Evolutionary conservation across 1,140 invertebrate genomes (phyloP).

Genomic region (Colletes latitarsis): DNA sequence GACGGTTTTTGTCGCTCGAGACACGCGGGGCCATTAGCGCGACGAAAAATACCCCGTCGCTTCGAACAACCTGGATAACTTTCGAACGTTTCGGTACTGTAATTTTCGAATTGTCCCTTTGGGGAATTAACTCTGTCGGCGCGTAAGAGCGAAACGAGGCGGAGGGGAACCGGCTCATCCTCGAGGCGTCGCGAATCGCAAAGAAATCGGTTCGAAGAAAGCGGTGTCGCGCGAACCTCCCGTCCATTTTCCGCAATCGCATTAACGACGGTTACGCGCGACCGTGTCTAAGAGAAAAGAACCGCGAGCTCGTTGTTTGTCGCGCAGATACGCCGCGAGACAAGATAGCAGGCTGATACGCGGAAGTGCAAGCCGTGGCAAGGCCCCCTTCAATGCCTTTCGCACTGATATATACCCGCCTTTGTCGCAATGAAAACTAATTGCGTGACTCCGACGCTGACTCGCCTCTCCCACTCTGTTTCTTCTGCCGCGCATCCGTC

Average conservation of each 20-base stretch:
- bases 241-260: conserved; percentile 11
- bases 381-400: conserved; percentile 78
- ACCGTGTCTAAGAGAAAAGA: conserved; percentile 37
- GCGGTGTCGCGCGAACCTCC: background rate
- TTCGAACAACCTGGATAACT: no score
- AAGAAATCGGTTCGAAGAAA: background rate
- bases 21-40: background rate
- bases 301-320: conserved; percentile 60
- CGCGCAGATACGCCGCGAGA: conserved; percentile 67
- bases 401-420: conserved; percentile 67
- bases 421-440: conserved; percentile 66
- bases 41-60: background rate
- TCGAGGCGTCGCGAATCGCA: background rate
- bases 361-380: conserved; percentile 76
- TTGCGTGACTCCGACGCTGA: conserved; percentile 52
- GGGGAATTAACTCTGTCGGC: no score
- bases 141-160: no score
- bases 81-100: no score
- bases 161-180: background rate
- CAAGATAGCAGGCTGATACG: conserved; percentile 74
- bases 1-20: background rate
- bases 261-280: conserved; percentile 28
- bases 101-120: no score
- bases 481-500: background rate
- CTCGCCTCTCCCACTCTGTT: background rate